Evolutionary conservation across 2,797 vertebrate genomes (phyloP).

Genomic region (Sebastes matsubarae): DNA sequence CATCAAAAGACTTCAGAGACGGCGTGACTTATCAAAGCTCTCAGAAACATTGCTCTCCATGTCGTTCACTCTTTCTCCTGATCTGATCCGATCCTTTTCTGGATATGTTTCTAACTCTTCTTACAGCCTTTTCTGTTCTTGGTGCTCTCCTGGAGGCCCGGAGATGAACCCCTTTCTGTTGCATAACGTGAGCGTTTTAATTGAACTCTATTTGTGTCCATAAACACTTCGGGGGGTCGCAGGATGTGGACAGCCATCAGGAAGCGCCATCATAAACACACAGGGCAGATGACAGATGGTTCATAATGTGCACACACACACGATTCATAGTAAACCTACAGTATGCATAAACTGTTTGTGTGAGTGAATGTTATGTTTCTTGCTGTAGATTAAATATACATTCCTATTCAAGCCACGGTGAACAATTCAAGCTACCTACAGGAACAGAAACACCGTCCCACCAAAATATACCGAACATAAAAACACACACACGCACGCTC

Average conservation of each 20-base stretch:
- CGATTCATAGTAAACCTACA: background rate
- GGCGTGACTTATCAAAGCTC: conserved; percentile 62
- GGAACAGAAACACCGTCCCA: conserved; percentile 24
- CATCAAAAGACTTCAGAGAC: conserved; percentile 72
- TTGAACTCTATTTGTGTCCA: conserved; percentile 52
- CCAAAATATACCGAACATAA: conserved; percentile 23
- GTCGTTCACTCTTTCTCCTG: background rate
- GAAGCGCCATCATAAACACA: conserved; percentile 60
- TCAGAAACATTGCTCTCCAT: background rate
- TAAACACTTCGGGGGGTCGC: conserved; percentile 52
- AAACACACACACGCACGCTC: conserved; percentile 1
- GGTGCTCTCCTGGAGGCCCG: background rate
- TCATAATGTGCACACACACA: background rate
- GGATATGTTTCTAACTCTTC: background rate
- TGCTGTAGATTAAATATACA: conserved; percentile 23
- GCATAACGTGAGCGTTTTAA: conserved; percentile 45
- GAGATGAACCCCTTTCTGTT: conserved; percentile 48
- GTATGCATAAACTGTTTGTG: background rate
- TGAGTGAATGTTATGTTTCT: conserved; percentile 11
- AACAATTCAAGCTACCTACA: conserved; percentile 16
- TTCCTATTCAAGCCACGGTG: background rate
- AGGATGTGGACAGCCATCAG: conserved; percentile 59
- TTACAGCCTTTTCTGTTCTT: background rate
- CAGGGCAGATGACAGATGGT: conserved; percentile 17
- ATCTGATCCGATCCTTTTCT: background rate